Percentiles rank a stretch among this genome's conserved stretches.
These are phyloP conservation scores for Stenopsyche tienmushanensis DNA, from an alignment of 1,140 invertebrate species.

Conservation along the genomic window DNA sequence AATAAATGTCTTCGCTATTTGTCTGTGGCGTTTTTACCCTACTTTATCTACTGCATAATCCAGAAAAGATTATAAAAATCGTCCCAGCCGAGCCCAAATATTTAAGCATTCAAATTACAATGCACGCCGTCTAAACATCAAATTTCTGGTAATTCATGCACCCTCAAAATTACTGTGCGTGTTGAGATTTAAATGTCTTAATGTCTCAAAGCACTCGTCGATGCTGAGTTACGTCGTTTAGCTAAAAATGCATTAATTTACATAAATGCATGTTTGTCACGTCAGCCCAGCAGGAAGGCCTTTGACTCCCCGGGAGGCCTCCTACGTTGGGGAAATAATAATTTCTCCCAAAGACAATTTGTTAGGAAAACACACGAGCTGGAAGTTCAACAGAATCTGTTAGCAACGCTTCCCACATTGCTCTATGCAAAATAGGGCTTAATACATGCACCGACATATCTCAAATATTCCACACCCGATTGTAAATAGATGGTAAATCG, in stretches of 20 bases:
- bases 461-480: background rate
- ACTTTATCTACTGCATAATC: background rate
- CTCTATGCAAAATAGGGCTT: background rate
- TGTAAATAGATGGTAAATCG: background rate
- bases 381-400: background rate
- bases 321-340: constrained; percentile 9
- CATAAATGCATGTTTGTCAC: constrained; percentile 19
- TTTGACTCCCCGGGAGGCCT: background rate
- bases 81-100: no score
- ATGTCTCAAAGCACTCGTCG: background rate
- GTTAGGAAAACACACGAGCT: constrained; percentile 13
- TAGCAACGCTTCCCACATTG: background rate
- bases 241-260: constrained; percentile 12
- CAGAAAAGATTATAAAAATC: no score
- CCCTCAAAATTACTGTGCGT: no score
- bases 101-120: no score
- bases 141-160: no score
- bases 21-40: background rate
- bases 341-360: constrained; percentile 11
- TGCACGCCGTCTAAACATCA: no score
- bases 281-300: background rate
- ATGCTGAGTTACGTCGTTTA: background rate
- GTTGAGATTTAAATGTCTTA: background rate
- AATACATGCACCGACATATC: background rate
- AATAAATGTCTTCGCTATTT: background rate